Conservation (phyloP, 2,888 invertebrate species). For the Hirtodrosophila alboralis region DNA sequence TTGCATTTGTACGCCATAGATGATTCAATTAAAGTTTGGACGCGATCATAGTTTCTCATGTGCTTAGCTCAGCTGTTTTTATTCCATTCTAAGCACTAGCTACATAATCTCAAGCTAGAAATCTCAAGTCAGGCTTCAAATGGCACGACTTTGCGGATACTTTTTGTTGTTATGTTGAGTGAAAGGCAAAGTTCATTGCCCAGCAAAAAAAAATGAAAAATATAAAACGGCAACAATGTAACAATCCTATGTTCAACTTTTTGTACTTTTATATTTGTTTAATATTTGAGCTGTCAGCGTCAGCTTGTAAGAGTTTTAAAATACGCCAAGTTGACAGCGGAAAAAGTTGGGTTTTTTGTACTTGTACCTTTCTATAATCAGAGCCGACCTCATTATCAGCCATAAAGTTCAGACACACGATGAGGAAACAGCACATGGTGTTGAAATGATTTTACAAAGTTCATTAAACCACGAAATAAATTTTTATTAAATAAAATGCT, state of each 20-base stretch:
- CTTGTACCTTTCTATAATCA: conserved; percentile 30
- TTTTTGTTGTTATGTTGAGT: conserved; percentile 29
- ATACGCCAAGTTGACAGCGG: conserved; percentile 21
- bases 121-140: conserved; percentile 17
- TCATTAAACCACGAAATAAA: conserved; percentile 62
- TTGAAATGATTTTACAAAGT: conserved; percentile 41
- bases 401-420: conserved; percentile 9
- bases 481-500: conserved; percentile 27
- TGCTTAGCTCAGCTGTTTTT: conserved; percentile 6
- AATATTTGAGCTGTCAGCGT: conserved; percentile 1
- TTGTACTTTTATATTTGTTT: conserved; percentile 9
- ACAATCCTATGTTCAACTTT: conserved; percentile 38
- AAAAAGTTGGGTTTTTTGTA: conserved; percentile 2
- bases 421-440: conserved; percentile 28
- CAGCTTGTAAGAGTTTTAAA: not conserved
- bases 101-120: conserved; percentile 32
- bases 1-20: conserved; percentile 8
- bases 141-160: conserved; percentile 33
- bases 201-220: no score
- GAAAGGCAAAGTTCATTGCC: conserved; percentile 68
- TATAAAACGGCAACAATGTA: conserved; percentile 20
- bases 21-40: conserved; percentile 23
- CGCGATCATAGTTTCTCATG: not conserved
- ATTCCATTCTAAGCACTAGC: not conserved
- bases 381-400: conserved; percentile 34